phyloP scores from a whole-genome alignment of 2,797 vertebrate species.

The Sebastes baramenuke region DNA sequence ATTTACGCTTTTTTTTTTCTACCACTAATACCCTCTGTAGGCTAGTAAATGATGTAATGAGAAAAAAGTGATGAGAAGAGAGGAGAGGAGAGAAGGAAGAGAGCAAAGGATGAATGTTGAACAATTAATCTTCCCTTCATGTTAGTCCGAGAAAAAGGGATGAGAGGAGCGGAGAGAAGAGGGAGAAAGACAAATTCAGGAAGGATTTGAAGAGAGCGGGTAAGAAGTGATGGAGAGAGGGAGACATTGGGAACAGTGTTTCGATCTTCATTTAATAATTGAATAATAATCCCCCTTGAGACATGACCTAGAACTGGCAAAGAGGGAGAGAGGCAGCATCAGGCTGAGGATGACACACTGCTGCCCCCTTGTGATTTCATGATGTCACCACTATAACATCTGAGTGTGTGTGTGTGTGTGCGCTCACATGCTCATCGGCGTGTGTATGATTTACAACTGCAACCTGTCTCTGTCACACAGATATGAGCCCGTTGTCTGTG shows the following conservation, averaged over 20 bases:
- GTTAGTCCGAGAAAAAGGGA: conserved; percentile 33
- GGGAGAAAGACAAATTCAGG: conserved; percentile 46
- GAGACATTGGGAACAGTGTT: conserved; percentile 73
- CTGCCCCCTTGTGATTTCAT: conserved; percentile 79
- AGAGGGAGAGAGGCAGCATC: conserved; percentile 34
- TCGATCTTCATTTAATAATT: conserved; percentile 89
- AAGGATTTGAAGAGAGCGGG: conserved; percentile 44
- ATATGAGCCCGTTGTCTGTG: conserved; percentile 65
- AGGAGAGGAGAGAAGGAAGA: conserved; percentile 20
- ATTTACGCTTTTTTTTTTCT: conserved; percentile 40
- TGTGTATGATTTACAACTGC: conserved; percentile 78
- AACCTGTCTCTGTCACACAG: conserved; percentile 74
- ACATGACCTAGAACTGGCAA: conserved; percentile 84
- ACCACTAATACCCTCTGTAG: conserved; percentile 56
- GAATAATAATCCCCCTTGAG: conserved; percentile 87
- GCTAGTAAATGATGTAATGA: conserved; percentile 64
- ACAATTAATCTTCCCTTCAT: conserved; percentile 60
- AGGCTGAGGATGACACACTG: conserved; percentile 59
- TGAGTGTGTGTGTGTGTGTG: background rate
- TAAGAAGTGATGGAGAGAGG: conserved; percentile 52
- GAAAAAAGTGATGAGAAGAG: conserved; percentile 35
- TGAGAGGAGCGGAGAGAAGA: conserved; percentile 27
- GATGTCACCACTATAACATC: conserved; percentile 41
- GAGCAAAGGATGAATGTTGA: conserved; percentile 42
- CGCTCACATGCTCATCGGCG: conserved; percentile 34